phyloP scores from a whole-genome alignment of 37 sponge, comb jelly and placozoan genomes.

The Haliclona indistincta region DNA sequence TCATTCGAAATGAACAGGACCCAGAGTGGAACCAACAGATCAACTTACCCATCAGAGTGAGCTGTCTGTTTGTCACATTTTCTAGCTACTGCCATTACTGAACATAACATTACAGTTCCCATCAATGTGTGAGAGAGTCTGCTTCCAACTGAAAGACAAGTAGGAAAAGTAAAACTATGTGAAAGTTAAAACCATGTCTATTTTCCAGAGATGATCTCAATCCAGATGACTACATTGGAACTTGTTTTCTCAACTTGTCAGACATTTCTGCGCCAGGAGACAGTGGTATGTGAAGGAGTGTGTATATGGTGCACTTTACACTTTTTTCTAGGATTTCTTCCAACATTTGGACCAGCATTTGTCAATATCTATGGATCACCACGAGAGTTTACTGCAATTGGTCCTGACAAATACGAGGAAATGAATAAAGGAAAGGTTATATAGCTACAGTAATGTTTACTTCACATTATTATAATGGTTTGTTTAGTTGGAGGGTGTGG shows the following conservation, averaged over 20 bases:
- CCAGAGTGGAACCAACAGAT: slow-evolving; percentile 95
- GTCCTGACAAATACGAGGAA: slow-evolving; percentile 80
- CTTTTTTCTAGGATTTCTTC: slow-evolving; percentile 86
- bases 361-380: slow-evolving; percentile 96
- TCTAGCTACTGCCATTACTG: too few species aligned
- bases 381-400: slow-evolving; percentile 83
- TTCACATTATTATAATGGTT: too few species aligned
- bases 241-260: slow-evolving; percentile 80
- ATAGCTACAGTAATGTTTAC: too few species aligned
- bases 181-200: slow-evolving; percentile 5
- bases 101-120: slow-evolving; percentile 22
- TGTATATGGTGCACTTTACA: too few species aligned
- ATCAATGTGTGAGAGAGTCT: slow-evolving; percentile 64
- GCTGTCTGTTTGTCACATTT: too few species aligned
- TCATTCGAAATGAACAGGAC: slow-evolving; percentile 76
- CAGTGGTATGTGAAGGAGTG: slow-evolving; percentile 51
- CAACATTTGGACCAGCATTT: slow-evolving; percentile 94
- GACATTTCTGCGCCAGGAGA: slow-evolving; percentile 92
- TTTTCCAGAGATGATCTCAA: slow-evolving; percentile 77
- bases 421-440: slow-evolving; percentile 92
- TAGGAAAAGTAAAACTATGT: neutral
- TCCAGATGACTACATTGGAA: slow-evolving; percentile 94
- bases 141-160: slow-evolving; percentile 39
- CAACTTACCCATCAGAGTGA: slow-evolving; percentile 84
- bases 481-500: slow-evolving; percentile 79